Evolutionary conservation across 2,888 invertebrate genomes (phyloP).

Genomic region (Synergus umbraculus): DNA sequence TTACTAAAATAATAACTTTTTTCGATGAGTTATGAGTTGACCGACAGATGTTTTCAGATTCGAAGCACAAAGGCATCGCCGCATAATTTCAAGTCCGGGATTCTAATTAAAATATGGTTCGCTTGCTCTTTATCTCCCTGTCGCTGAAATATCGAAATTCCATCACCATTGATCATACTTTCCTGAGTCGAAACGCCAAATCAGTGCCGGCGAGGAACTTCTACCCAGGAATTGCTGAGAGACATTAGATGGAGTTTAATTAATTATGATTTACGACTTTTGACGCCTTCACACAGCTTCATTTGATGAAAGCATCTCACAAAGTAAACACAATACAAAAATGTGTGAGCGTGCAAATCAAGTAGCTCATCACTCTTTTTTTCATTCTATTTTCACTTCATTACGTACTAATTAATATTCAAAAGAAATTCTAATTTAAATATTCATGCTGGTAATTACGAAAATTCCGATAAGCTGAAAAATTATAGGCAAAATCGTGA

Average conservation of each 20-base stretch:
- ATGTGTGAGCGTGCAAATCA: background rate
- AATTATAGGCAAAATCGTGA: too few species aligned
- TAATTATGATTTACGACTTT: conserved; percentile 39
- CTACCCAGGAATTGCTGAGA: conserved; percentile 33
- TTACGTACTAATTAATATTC: background rate
- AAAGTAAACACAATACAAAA: conserved; percentile 3
- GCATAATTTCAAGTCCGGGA: background rate
- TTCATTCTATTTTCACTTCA: conserved; percentile 6
- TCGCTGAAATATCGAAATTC: conserved; percentile 32
- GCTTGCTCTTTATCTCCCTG: conserved; percentile 15
- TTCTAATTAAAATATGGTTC: conserved; percentile 23
- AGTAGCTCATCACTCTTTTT: background rate
- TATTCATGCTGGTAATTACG: background rate
- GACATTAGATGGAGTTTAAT: conserved; percentile 40
- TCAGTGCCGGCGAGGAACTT: conserved; percentile 18
- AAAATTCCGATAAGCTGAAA: too few species aligned
- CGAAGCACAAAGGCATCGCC: background rate
- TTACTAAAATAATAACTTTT: background rate
- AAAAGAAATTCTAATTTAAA: background rate
- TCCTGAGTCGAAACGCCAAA: conserved; percentile 27
- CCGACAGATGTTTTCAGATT: background rate
- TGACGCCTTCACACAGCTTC: conserved; percentile 7
- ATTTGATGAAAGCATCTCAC: conserved; percentile 32
- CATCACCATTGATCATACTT: conserved; percentile 38
- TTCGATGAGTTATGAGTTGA: background rate